Conservation (phyloP, 23 tunicate species). For the Styela plicata region DNA sequence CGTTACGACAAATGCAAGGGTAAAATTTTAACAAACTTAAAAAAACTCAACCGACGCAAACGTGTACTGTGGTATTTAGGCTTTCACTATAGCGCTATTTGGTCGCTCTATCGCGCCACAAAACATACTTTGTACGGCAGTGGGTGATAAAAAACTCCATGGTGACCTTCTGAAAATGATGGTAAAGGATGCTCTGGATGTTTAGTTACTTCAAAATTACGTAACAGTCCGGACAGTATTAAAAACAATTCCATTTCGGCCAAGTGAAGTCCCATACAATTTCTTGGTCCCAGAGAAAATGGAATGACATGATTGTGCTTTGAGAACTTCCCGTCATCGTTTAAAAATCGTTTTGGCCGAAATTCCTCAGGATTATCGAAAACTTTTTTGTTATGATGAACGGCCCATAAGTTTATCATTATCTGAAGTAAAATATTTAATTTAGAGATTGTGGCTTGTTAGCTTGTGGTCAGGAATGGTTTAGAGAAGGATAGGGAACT, state of each 20-base stretch:
- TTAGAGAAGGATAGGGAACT: no score
- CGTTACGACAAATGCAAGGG: no score
- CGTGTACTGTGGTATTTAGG: no score
- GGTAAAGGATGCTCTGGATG: slow-evolving; percentile 5
- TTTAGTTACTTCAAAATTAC: background rate
- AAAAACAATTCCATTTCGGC: slow-evolving; percentile 3
- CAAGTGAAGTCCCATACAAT: background rate
- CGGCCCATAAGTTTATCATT: background rate
- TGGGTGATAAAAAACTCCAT: background rate
- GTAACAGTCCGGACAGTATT: background rate
- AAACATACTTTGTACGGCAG: background rate
- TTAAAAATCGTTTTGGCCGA: background rate
- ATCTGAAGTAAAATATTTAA: background rate
- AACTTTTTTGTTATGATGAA: background rate
- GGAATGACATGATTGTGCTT: background rate
- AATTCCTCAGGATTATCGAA: background rate
- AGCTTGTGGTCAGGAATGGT: no score
- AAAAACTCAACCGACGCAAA: no score
- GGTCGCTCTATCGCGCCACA: no score
- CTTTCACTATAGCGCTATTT: no score
- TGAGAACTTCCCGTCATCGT: background rate
- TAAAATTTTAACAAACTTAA: no score
- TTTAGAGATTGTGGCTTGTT: no score
- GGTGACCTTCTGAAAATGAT: background rate
- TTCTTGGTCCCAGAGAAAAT: background rate